Base-by-base conservation (phyloP, 2,797 vertebrate species). In the Spea hammondii region DNA sequence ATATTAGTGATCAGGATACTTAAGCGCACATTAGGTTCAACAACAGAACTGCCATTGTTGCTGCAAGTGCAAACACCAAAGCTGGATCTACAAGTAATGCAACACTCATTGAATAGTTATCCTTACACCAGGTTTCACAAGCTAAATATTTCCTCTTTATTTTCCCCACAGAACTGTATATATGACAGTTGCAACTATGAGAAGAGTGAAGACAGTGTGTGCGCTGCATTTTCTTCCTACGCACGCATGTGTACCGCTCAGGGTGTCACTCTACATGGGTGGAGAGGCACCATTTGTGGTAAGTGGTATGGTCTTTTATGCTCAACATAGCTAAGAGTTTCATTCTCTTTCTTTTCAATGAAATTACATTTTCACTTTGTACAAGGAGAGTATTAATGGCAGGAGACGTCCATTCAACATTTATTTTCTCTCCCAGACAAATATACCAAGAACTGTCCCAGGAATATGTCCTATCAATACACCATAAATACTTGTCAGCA, bases 101-200 rank as follows among this genome's bases (percentile, higher is more conserved):
- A 32, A 32, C 32, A 32, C 32, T 32, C 2, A 32, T 3, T 32
- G 32, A 32, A 32, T 32, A 32, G 32, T 32, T 32, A 32, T 32
- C 32, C 32, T 32, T 1, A 32, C 32, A 32, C 32, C 32, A 32
- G 2, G 32, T 32, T 1, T 32, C 32, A 32, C 32, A 32, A 32
- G 32, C 32, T 17, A 17, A 17, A 17, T 17, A 17, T 17, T 62
- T 62, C 45, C 47, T 57, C 5, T 54, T 4, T 14, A 17, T 74
- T 60, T 11, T 72, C 62, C 51, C 70, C 66, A 59, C 87, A 99
- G 97, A 92, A 93, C 83, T 99, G 97, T 83, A 91, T 89, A 75
- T 98, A 97, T 78, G 94, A 97, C 77, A 96, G 92, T 0, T 99
- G 97, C 79, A 97, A 94, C 85, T 97, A 97, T 79, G 95, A 98